phyloP scores from a whole-genome alignment of 2,113 vertebrate species.

The Myotis davidii region DNA sequence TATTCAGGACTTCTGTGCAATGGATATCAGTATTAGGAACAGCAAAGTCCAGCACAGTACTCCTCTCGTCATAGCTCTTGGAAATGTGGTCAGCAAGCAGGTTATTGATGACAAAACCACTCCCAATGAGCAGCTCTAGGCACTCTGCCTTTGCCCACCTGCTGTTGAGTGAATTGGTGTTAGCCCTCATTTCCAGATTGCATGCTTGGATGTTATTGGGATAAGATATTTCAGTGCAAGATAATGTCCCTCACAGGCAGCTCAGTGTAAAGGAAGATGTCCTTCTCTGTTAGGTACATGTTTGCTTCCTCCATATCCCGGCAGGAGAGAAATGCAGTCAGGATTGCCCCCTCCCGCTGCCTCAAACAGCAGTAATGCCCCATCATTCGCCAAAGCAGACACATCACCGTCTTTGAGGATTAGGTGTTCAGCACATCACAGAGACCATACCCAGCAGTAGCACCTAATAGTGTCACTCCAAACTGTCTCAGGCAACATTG shows the following conservation, averaged over 20 bases:
- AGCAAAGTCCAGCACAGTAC: conserved; percentile 87
- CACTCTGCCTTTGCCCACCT: conserved; percentile 90
- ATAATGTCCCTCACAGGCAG: conserved; percentile 91
- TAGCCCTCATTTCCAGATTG: conserved; percentile 87
- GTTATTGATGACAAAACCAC: conserved; percentile 88
- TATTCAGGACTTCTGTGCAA: conserved; percentile 86
- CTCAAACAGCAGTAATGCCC: conserved; percentile 88
- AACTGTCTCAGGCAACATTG: conserved; percentile 85
- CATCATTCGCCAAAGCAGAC: conserved; percentile 88
- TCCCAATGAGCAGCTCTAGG: conserved; percentile 88
- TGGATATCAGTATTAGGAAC: conserved; percentile 91
- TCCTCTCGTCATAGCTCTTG: conserved; percentile 87
- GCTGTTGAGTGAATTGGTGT: conserved; percentile 90
- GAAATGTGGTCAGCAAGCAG: conserved; percentile 87
- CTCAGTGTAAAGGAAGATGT: conserved; percentile 91
- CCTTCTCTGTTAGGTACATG: conserved; percentile 88
- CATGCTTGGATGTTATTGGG: conserved; percentile 86
- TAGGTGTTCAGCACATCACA: conserved; percentile 88
- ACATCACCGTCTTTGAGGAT: conserved; percentile 90
- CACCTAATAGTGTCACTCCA: conserved; percentile 89
- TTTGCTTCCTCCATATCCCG: conserved; percentile 90
- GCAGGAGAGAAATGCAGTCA: conserved; percentile 89
- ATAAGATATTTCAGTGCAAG: conserved; percentile 90
- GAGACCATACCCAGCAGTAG: conserved; percentile 88
- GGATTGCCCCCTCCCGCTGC: conserved; percentile 90